Percentiles rank a stretch among this genome's conserved stretches.
These are phyloP conservation scores for Galagoides demidoff DNA, from an alignment of 2,797 vertebrate species.

Conservation along the genomic window DNA sequence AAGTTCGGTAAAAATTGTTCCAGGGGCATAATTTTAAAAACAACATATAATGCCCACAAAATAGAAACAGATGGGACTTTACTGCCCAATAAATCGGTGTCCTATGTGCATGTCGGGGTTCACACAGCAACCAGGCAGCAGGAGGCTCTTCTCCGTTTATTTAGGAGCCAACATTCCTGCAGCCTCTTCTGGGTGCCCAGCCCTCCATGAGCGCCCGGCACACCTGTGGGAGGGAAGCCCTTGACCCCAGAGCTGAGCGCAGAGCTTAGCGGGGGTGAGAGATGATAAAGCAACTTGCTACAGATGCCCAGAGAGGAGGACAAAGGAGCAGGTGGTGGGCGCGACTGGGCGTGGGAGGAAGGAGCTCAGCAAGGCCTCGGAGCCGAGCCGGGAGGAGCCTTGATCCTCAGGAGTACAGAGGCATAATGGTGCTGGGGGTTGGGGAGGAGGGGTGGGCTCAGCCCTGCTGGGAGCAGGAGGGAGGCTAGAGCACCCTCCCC, in stretches of 20 bases:
- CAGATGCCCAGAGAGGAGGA: neutral
- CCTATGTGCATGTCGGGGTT: accelerated
- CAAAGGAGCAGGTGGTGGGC: too few relatives aligned
- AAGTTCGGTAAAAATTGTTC: neutral
- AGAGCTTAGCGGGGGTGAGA: accelerated
- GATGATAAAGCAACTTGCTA: accelerated
- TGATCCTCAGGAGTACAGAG: neutral
- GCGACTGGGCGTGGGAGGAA: too few relatives aligned
- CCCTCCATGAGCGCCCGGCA: accelerated
- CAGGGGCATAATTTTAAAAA: neutral
- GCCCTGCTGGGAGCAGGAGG: accelerated
- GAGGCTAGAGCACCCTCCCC: accelerated
- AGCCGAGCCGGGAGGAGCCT: too few relatives aligned
- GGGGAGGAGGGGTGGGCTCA: neutral
- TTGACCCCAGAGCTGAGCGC: neutral
- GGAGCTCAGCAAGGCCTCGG: accelerated
- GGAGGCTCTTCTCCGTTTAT: neutral
- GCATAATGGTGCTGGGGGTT: accelerated
- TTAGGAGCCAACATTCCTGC: neutral
- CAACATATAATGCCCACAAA: neutral
- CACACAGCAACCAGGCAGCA: accelerated
- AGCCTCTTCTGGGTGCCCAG: neutral
- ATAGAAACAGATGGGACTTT: neutral
- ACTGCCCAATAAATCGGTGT: too few relatives aligned
- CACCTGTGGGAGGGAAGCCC: accelerated